These are phyloP conservation scores for Chrysomela aeneicollis DNA, from an alignment of 2,888 invertebrate genomes.

Conservation along the genomic window DNA sequence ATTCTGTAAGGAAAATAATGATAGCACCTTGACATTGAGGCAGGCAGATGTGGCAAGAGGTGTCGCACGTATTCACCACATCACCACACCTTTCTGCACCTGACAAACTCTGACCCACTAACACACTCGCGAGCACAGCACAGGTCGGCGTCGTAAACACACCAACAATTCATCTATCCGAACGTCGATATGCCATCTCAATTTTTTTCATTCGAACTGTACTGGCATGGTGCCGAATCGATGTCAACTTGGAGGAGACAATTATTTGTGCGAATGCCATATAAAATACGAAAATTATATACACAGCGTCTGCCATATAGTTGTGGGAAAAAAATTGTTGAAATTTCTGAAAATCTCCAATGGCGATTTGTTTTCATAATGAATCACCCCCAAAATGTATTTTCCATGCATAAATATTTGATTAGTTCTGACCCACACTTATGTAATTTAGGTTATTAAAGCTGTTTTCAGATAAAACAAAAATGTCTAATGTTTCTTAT, in stretches of 20 bases:
- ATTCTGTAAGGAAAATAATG: slow-evolving; percentile 57
- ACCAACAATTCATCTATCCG: slow-evolving; percentile 37
- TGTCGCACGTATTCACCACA: slow-evolving; percentile 23
- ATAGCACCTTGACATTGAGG: slow-evolving; percentile 52
- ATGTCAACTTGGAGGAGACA: slow-evolving; percentile 17
- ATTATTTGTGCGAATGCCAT: slow-evolving; percentile 13
- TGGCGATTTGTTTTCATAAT: too few relatives aligned
- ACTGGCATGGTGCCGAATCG: slow-evolving; percentile 9
- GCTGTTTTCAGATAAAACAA: too few relatives aligned
- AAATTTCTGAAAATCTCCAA: too few relatives aligned
- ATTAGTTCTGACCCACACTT: too few relatives aligned
- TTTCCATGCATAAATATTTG: too few relatives aligned
- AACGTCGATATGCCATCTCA: slow-evolving; percentile 20
- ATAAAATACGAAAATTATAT: slow-evolving; percentile 10
- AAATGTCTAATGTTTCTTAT: too few relatives aligned
- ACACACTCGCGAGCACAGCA: slow-evolving; percentile 59
- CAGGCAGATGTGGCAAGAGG: slow-evolving; percentile 36
- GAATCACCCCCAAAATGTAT: too few relatives aligned
- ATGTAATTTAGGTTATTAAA: too few relatives aligned
- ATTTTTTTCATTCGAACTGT: slow-evolving; percentile 24
- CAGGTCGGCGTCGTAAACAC: slow-evolving; percentile 50
- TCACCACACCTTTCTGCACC: slow-evolving; percentile 43
- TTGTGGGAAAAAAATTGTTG: too few relatives aligned
- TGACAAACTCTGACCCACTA: slow-evolving; percentile 60
- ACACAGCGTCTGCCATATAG: background rate